A percentile compares a stretch with the other conserved stretches of the same genome.
Evolutionary conservation across 2,113 vertebrate genomes (phyloP).

Genomic region (Helogale parvula): DNA sequence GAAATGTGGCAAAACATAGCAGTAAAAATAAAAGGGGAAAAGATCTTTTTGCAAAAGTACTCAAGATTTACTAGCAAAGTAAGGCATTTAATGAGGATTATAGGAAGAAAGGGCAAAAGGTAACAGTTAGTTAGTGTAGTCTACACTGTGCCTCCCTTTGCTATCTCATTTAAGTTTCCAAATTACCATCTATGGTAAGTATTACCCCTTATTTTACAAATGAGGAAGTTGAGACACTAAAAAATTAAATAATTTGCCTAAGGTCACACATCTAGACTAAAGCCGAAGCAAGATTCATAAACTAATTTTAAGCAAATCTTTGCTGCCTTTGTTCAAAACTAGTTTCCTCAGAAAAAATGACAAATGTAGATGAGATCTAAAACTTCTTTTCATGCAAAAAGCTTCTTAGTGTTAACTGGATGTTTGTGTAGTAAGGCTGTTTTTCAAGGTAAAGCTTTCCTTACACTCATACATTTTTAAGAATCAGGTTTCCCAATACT

Average conservation of each 20-base stretch:
- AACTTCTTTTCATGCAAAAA: not conserved
- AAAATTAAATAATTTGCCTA: not conserved
- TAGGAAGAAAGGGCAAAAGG: not conserved
- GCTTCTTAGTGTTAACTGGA: not conserved
- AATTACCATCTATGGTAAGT: not conserved
- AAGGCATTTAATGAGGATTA: not conserved
- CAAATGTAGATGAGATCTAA: not conserved
- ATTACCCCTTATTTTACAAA: not conserved
- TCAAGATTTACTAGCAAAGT: not conserved
- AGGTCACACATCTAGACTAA: not conserved
- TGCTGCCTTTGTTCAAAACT: not conserved
- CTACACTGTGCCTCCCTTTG: not conserved
- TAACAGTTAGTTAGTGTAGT: not conserved
- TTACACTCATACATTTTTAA: constrained; percentile 27
- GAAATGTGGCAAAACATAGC: not conserved
- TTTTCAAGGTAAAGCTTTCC: not conserved
- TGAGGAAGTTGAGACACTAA: not conserved
- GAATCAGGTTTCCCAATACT: not conserved
- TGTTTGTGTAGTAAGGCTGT: not conserved
- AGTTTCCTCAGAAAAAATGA: not conserved
- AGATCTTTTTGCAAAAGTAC: not conserved
- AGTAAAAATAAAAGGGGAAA: not conserved
- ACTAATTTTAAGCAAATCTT: not conserved
- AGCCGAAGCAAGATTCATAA: not conserved
- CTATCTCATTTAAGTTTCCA: not conserved